phyloP scores from a whole-genome alignment of 2,113 vertebrate species.

The Siphamia tubifer region DNA sequence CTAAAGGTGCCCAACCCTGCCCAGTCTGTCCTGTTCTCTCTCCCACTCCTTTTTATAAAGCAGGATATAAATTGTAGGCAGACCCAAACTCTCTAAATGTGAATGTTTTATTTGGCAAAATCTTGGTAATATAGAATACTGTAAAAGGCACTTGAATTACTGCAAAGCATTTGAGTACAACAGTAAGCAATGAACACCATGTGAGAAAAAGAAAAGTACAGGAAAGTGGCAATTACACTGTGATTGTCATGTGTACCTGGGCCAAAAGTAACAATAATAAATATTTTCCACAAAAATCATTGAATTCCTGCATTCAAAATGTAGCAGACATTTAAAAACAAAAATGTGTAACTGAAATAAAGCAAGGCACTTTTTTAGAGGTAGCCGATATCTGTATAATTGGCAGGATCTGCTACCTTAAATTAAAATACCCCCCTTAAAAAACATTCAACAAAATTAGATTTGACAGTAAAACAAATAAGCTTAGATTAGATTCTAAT shows the following conservation, averaged over 20 bases:
- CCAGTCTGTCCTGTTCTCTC: background rate
- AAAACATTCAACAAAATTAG: background rate
- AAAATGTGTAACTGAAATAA: background rate
- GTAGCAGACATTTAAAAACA: background rate
- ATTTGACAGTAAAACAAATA: background rate
- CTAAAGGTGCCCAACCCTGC: constrained; percentile 10
- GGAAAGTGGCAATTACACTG: background rate
- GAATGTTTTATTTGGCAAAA: constrained; percentile 69
- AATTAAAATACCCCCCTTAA: background rate
- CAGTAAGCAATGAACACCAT: background rate
- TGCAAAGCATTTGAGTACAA: constrained; percentile 10
- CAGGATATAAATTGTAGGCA: background rate
- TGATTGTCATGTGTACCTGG: constrained; percentile 38
- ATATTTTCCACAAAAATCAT: constrained; percentile 21
- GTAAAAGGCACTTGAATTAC: constrained; percentile 34
- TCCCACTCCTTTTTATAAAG: background rate
- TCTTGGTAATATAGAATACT: constrained; percentile 28
- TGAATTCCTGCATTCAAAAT: constrained; percentile 2
- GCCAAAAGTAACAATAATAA: constrained; percentile 28
- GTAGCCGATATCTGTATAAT: constrained; percentile 20
- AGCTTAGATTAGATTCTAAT: background rate
- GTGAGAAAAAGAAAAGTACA: background rate
- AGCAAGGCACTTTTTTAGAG: constrained; percentile 22
- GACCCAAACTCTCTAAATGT: constrained; percentile 3
- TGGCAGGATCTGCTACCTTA: constrained; percentile 2